phyloP scores from a whole-genome alignment of 1,140 invertebrate genomes.

The Zaprionus kolodkinae region DNA sequence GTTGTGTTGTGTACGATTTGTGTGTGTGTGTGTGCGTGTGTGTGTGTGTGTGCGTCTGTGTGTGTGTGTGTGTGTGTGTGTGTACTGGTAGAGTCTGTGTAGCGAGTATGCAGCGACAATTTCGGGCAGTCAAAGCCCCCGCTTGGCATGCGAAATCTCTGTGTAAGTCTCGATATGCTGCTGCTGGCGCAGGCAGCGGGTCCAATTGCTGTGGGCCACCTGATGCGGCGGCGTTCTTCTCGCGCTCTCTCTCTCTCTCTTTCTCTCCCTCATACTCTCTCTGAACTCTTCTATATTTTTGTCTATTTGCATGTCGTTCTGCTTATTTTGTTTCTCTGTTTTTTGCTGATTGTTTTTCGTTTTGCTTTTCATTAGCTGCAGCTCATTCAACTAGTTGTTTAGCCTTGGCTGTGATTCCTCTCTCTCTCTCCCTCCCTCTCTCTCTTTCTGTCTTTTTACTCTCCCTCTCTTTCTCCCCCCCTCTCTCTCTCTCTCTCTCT shows the following conservation, averaged over 20 bases:
- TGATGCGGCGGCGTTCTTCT: neutral
- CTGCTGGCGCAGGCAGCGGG: no score
- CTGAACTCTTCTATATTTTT: neutral
- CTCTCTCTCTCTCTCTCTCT: neutral
- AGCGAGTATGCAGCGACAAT: neutral
- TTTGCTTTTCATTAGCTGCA: slow-evolving; percentile 5
- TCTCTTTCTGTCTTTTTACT: no score
- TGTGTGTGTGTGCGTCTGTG: neutral
- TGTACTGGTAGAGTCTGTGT: neutral
- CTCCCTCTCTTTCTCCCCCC: neutral
- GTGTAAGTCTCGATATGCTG: neutral
- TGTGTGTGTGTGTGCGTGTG: neutral
- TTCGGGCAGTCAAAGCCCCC: neutral
- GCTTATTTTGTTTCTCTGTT: neutral
- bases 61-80: neutral
- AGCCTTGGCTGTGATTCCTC: neutral
- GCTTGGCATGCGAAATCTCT: neutral
- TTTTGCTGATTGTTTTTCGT: neutral
- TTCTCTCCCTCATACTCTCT: neutral
- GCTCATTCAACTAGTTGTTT: slow-evolving; percentile 25
- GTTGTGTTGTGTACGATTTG: neutral
- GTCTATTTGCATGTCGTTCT: neutral
- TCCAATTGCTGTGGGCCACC: neutral
- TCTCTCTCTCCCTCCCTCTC: neutral
- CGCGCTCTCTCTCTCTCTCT: neutral